Evolutionary conservation across 2,888 invertebrate genomes (phyloP).

Genomic region (Drosophila vallismaia): DNA sequence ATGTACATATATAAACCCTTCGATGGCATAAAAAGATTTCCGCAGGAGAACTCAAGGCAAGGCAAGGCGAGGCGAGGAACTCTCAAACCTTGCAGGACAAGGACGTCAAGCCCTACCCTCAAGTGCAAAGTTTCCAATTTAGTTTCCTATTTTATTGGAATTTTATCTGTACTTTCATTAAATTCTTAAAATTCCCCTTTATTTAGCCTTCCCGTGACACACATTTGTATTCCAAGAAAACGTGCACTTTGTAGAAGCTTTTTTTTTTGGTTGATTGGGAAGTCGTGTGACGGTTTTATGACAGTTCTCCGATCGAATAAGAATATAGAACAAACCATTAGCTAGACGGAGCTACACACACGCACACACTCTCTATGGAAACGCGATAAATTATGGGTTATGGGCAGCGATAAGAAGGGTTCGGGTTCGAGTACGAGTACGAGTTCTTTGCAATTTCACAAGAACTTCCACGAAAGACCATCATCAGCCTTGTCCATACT

Average conservation of each 20-base stretch:
- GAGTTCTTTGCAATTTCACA: slow-evolving; percentile 30
- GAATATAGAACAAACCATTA: slow-evolving; percentile 30
- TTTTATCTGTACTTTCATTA: no score
- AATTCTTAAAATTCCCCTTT: not conserved
- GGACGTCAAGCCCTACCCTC: no score
- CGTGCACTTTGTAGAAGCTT: not conserved
- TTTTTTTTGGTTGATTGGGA: slow-evolving; percentile 17
- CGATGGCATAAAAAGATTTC: slow-evolving; percentile 42
- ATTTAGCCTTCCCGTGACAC: not conserved
- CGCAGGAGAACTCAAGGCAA: slow-evolving; percentile 14
- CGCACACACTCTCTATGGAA: not conserved
- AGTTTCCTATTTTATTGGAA: not conserved
- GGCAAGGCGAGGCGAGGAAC: not conserved
- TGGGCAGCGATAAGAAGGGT: slow-evolving; percentile 36
- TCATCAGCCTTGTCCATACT: no score
- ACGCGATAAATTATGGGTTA: slow-evolving; percentile 19
- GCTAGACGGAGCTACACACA: not conserved
- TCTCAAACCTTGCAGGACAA: no score
- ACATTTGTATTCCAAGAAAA: not conserved
- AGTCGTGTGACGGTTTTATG: slow-evolving; percentile 30
- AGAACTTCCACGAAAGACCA: slow-evolving; percentile 20
- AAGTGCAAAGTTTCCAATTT: not conserved
- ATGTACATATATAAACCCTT: slow-evolving; percentile 8
- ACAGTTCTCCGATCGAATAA: slow-evolving; percentile 18
- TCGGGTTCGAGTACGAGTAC: not conserved